Conservation (phyloP, 2,797 vertebrate genomes). For the Toxotes lorentzi region DNA sequence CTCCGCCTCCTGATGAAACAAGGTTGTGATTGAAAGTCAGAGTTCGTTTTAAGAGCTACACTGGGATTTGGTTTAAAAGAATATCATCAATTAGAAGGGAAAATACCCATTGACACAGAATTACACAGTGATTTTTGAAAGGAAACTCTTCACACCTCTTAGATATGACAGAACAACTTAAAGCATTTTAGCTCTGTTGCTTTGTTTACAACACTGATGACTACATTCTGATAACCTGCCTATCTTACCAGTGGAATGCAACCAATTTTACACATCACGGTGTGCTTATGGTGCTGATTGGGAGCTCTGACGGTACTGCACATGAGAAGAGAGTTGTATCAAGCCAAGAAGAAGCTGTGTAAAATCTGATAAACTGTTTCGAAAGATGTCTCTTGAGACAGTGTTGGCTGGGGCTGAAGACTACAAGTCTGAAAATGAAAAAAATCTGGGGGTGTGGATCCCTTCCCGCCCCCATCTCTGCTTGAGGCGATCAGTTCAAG, state of each 20-base stretch:
- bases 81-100: not conserved
- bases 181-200: not conserved
- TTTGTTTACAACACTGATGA: not conserved
- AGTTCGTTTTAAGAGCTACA: constrained; percentile 4
- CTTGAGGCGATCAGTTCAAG: constrained; percentile 1
- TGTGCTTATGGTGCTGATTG: too few relatives aligned
- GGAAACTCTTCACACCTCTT: constrained; percentile 8
- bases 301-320: not conserved
- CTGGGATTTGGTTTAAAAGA: not conserved
- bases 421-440: not conserved
- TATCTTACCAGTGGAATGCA: not conserved
- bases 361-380: not conserved
- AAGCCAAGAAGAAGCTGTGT: too few relatives aligned
- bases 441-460: not conserved
- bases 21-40: constrained; percentile 20
- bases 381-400: too few relatives aligned
- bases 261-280: too few relatives aligned
- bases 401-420: not conserved
- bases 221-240: not conserved
- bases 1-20: constrained; percentile 89
- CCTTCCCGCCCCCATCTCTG: not conserved
- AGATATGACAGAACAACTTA: constrained; percentile 6
- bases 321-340: too few relatives aligned
- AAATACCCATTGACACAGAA: not conserved
- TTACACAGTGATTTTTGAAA: constrained; percentile 22